Evolutionary conservation across 2,797 vertebrate species (phyloP).

Genomic region (Australoheros facetus): DNA sequence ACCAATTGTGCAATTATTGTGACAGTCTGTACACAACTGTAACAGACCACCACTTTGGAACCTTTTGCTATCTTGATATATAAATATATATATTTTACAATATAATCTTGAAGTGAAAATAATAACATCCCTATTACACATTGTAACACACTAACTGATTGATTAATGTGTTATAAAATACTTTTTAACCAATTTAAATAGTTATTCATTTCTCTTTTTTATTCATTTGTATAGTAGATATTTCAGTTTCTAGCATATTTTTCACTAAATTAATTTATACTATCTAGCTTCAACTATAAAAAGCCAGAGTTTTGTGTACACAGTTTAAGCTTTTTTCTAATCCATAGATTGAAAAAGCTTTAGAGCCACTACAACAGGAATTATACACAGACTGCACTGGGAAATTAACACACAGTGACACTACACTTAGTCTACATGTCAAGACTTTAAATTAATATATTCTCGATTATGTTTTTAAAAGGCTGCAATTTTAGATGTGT

Average conservation of each 20-base stretch:
- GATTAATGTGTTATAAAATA: background rate
- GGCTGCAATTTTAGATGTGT: background rate
- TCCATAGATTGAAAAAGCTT: constrained; percentile 25
- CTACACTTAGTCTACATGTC: background rate
- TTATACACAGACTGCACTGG: background rate
- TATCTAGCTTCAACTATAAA: background rate
- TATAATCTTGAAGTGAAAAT: background rate
- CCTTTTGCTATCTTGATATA: background rate
- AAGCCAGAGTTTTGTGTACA: constrained; percentile 10
- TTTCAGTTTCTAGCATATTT: background rate
- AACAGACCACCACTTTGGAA: background rate
- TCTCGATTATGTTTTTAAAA: background rate
- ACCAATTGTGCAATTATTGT: background rate
- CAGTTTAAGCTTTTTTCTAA: constrained; percentile 21
- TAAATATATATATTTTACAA: background rate
- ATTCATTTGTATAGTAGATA: background rate
- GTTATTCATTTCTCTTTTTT: background rate
- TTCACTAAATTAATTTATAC: background rate
- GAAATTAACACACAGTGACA: constrained; percentile 7
- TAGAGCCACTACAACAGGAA: constrained; percentile 1
- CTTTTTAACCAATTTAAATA: background rate
- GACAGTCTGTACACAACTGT: background rate
- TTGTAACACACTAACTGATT: background rate
- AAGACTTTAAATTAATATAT: background rate
- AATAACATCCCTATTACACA: background rate